Evolutionary conservation across 2,888 invertebrate species (phyloP).

Genomic region (Bellardia pandia): DNA sequence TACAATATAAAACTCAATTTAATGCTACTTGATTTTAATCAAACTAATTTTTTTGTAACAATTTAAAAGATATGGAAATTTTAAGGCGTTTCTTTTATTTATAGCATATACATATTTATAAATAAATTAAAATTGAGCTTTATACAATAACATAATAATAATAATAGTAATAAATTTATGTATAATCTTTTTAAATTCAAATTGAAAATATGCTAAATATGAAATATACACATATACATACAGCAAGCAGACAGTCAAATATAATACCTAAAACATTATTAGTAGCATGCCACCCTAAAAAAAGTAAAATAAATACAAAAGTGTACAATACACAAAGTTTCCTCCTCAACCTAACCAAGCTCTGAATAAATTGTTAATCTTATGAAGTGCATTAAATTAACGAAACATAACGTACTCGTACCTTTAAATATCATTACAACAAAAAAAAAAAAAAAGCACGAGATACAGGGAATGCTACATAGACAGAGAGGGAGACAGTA

Average conservation of each 20-base stretch:
- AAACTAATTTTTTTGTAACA: not conserved
- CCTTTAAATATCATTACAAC: slow-evolving; percentile 34
- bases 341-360: not conserved
- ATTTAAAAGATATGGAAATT: slow-evolving; percentile 39
- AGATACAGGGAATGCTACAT: not conserved
- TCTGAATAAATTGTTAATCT: slow-evolving; percentile 55
- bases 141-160: slow-evolving; percentile 41
- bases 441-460: too few species aligned
- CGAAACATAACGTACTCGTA: slow-evolving; percentile 53
- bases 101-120: not conserved
- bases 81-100: slow-evolving; percentile 41
- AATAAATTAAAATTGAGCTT: slow-evolving; percentile 52
- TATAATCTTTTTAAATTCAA: slow-evolving; percentile 60
- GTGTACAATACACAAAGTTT: not conserved
- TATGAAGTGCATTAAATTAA: slow-evolving; percentile 65
- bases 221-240: not conserved
- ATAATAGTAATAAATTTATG: slow-evolving; percentile 21
- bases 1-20: slow-evolving; percentile 47
- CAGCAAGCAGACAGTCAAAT: slow-evolving; percentile 2
- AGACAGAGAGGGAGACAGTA: not conserved
- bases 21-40: slow-evolving; percentile 42
- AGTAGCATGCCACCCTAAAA: slow-evolving; percentile 22
- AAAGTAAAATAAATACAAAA: not conserved
- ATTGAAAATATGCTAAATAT: slow-evolving; percentile 53
- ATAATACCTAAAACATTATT: slow-evolving; percentile 5